These are phyloP conservation scores for Spondyliosoma cantharus DNA, from an alignment of 2,797 vertebrate species.

Conservation along the genomic window DNA sequence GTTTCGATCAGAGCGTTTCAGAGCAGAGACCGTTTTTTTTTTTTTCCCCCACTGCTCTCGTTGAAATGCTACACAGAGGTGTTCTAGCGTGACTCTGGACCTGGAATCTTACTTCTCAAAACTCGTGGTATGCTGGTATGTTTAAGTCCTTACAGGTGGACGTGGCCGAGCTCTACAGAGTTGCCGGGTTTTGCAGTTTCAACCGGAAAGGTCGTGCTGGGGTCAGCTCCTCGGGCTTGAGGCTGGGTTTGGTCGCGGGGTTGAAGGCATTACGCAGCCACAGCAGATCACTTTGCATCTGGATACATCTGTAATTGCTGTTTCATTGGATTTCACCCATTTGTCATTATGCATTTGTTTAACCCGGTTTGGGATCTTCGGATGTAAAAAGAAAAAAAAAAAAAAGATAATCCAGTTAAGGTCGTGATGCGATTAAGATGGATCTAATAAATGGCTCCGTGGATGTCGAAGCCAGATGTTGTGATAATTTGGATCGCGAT, in stretches of 20 bases:
- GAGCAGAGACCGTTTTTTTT: not conserved
- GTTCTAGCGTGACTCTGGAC: not conserved
- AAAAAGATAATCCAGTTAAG: conserved; percentile 1
- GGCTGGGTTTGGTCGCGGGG: not conserved
- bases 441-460: not conserved
- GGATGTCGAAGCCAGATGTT: not conserved
- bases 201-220: too few species aligned
- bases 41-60: not conserved
- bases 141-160: too few species aligned
- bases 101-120: not conserved
- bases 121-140: not conserved
- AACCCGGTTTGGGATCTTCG: not conserved
- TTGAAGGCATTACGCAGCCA: not conserved
- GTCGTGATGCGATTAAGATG: not conserved
- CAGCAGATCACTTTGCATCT: not conserved
- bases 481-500: not conserved
- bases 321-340: too few species aligned
- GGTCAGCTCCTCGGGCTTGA: conserved; percentile 5
- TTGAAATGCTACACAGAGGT: not conserved
- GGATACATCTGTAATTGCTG: not conserved
- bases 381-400: not conserved
- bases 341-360: not conserved
- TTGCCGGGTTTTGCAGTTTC: not conserved
- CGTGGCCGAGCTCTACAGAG: not conserved
- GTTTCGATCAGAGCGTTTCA: not conserved